phyloP scores from a whole-genome alignment of 2,888 invertebrate genomes.

The Heliothis peltigera region DNA sequence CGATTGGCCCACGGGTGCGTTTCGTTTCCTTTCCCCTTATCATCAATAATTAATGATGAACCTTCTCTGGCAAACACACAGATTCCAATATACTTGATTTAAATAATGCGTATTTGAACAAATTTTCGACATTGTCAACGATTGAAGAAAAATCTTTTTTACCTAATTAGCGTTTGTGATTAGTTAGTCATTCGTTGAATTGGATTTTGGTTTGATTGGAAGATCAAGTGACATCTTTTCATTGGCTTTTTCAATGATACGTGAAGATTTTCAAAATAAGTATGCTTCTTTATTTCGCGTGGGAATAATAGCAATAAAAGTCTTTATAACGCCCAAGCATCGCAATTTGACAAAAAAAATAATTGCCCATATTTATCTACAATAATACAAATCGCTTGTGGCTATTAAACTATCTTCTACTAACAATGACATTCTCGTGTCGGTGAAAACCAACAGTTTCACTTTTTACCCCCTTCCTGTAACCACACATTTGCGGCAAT shows the following conservation, averaged over 20 bases:
- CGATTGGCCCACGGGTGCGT: constrained; percentile 72
- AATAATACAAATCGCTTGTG: constrained; percentile 27
- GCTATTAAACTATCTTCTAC: constrained; percentile 27
- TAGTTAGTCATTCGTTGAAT: constrained; percentile 6
- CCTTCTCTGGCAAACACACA: constrained; percentile 56
- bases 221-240: constrained; percentile 30
- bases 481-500: constrained; percentile 69
- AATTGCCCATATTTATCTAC: constrained; percentile 5
- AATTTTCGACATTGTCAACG: constrained; percentile 50
- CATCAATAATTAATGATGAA: constrained; percentile 81
- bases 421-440: constrained; percentile 54
- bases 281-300: background rate
- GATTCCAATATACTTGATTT: constrained; percentile 59
- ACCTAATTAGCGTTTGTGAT: constrained; percentile 34
- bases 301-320: background rate
- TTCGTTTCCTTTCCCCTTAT: constrained; percentile 68
- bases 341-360: background rate
- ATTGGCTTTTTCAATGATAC: constrained; percentile 13
- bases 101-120: constrained; percentile 60
- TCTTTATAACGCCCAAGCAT: background rate
- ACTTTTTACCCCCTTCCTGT: constrained; percentile 68
- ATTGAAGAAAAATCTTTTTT: constrained; percentile 23
- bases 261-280: constrained; percentile 8
- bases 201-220: constrained; percentile 10
- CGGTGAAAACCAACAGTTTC: constrained; percentile 58